phyloP scores from a whole-genome alignment of 1,140 invertebrate species.

The Goniozus legneri region DNA sequence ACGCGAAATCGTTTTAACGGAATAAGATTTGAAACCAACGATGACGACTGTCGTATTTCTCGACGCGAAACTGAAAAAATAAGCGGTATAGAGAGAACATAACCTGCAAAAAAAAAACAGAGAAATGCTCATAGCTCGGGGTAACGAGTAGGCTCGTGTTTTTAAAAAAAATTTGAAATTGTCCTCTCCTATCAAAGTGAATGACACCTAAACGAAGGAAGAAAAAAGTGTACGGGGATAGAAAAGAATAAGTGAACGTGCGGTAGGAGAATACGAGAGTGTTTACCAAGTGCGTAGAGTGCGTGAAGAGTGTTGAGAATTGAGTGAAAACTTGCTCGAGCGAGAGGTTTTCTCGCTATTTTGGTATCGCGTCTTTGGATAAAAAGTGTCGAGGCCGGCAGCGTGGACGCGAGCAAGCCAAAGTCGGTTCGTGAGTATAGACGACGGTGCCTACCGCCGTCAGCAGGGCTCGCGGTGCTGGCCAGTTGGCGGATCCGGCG shows the following conservation, averaged over 20 bases:
- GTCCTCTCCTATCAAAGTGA: no score
- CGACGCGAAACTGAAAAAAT: slow-evolving; percentile 9
- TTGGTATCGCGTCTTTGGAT: neutral
- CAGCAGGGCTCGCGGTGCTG: neutral
- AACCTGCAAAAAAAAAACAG: neutral
- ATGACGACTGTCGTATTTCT: no score
- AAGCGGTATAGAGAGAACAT: neutral
- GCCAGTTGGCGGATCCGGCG: slow-evolving; percentile 9
- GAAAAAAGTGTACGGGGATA: no score
- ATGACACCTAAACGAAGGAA: no score
- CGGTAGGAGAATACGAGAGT: no score
- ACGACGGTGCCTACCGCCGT: neutral
- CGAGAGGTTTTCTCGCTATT: slow-evolving; percentile 1
- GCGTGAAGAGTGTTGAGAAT: no score
- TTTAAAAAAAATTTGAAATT: no score
- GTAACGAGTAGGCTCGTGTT: neutral
- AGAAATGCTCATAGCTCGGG: neutral
- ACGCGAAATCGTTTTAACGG: slow-evolving; percentile 13
- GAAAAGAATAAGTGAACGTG: no score
- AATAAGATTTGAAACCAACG: no score
- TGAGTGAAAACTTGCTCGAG: no score
- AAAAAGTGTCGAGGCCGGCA: neutral
- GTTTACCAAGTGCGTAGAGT: no score
- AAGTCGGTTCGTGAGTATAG: neutral
- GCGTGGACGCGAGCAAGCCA: neutral